Base-by-base conservation (phyloP, 92 coral and sea anemone species). In the Blastomussa wellsi region DNA sequence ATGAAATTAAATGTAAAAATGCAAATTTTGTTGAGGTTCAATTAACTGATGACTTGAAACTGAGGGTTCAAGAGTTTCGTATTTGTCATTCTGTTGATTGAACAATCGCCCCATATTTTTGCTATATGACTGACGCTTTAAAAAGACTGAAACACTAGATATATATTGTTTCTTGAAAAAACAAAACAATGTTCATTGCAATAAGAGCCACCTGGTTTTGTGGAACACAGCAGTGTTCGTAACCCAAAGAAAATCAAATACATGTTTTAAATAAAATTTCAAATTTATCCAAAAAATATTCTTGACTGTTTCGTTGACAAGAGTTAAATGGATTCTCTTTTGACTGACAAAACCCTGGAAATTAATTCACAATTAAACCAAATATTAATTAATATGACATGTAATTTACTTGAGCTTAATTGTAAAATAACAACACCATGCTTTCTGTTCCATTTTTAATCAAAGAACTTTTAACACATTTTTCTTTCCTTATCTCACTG, bases 141-240 rank as follows among this genome's bases (percentile, higher is more conserved):
- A 39, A 38, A 42, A 60, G 24, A 15, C n/a, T 79, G 12, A 33
- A 16, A 41, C 38, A 64, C 15, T 60, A 3, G 15, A 19, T 31
- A 33, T 41, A 38, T n/a, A 62, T 62, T 79, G 55, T 79, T 79
- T 62, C 55, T 79, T 79, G 36, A 28, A 31, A 20, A 60, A 79
- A 79, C 38, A 60, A 79, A 39, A 64, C 35, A 39, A 76, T 48
- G 66, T 65, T 28, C 31, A 32, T 17, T 4, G 79, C 37, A 33
- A 49, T 29, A 4, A 48, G 64, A 32, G 4, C 41, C 79, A 76
- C 62, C 31, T 16, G 4, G 36, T 31, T 17, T 28, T 52, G 64
- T 28, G 33, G 62, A 26, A 49, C 38, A 33, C 41, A 68, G 44
- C 74, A 75, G 64, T 28, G 19, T 28, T 0, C 31, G 3, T 5